These are phyloP conservation scores for Macrobrachium nipponense DNA, from an alignment of 1,140 invertebrate genomes.

Conservation along the genomic window DNA sequence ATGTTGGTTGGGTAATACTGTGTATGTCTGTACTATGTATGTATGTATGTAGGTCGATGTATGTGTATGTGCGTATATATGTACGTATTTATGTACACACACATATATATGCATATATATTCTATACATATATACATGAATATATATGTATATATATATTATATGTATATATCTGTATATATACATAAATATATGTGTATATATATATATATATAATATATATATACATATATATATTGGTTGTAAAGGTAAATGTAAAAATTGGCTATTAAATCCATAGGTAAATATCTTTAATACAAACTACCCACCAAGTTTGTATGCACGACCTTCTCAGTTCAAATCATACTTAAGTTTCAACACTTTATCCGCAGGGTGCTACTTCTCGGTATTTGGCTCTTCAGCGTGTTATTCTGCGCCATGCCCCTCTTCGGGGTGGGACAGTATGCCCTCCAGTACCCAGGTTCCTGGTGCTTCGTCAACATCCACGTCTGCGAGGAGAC, in stretches of 20 bases:
- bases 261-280: too few relatives aligned
- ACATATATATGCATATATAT: neutral
- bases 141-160: neutral
- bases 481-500: conserved; percentile 36
- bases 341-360: too few relatives aligned
- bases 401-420: conserved; percentile 46
- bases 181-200: too few relatives aligned
- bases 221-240: too few relatives aligned
- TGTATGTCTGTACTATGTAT: neutral
- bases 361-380: conserved; percentile 21
- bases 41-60: neutral
- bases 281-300: too few relatives aligned
- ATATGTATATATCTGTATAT: neutral
- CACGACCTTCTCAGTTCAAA: too few relatives aligned
- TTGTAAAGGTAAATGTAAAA: too few relatives aligned
- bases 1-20: neutral
- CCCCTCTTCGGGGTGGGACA: conserved; percentile 49
- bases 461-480: conserved; percentile 50
- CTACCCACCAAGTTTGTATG: too few relatives aligned
- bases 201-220: too few relatives aligned
- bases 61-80: neutral
- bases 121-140: neutral
- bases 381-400: conserved; percentile 52
- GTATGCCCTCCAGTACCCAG: conserved; percentile 53
- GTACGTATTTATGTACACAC: neutral